A percentile compares a stretch with the other conserved stretches of the same genome.
Conservation (phyloP, 2,797 vertebrate species). For the Halcyon leucocephala region DNA sequence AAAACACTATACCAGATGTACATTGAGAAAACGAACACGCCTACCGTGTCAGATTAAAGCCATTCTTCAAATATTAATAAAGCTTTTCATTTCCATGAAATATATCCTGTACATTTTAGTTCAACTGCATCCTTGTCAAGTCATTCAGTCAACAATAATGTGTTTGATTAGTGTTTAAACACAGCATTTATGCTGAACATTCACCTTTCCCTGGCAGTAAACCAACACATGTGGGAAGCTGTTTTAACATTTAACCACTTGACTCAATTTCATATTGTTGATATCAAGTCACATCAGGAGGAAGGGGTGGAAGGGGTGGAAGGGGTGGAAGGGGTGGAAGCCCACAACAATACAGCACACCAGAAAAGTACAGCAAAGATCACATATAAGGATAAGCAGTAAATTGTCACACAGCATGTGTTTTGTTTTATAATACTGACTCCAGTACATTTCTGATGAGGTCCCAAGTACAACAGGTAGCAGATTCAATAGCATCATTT, state of each 20-base stretch:
- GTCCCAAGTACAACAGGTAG: background rate
- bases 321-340: too few relatives aligned
- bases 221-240: background rate
- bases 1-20: slow-evolving; percentile 75
- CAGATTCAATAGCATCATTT: background rate
- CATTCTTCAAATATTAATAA: slow-evolving; percentile 45
- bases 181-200: background rate
- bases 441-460: background rate
- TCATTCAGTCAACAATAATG: slow-evolving; percentile 40
- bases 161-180: slow-evolving; percentile 30
- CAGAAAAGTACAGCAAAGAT: background rate
- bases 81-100: background rate
- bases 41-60: slow-evolving; percentile 63
- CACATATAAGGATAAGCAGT: background rate
- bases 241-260: slow-evolving; percentile 8
- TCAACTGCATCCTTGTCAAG: background rate
- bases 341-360: too few relatives aligned
- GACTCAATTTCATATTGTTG: background rate
- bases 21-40: slow-evolving; percentile 73
- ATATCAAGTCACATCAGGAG: background rate
- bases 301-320: too few relatives aligned
- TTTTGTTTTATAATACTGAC: background rate
- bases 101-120: slow-evolving; percentile 6
- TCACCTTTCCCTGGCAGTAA: background rate
- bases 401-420: background rate